Conservation (phyloP, 2,888 invertebrate genomes). For the Lycophotia porphyrea region DNA sequence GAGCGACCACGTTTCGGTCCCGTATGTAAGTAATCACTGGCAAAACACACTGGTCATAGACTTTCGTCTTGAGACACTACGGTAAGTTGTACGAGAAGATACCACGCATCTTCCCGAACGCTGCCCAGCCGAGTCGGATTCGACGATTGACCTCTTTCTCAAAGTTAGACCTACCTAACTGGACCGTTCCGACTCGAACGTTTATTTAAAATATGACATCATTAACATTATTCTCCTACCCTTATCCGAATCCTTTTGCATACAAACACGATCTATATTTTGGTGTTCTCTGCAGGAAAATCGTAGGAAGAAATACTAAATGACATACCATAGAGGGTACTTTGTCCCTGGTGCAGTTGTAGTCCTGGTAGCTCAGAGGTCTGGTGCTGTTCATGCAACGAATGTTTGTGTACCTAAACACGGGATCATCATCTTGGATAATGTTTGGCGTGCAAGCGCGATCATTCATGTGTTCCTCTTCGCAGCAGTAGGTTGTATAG, state of each 20-base stretch:
- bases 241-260: background rate
- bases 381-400: slow-evolving; percentile 72
- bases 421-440: slow-evolving; percentile 68
- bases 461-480: slow-evolving; percentile 62
- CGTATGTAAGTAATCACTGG: no score
- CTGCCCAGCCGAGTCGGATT: no score
- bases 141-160: no score
- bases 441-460: slow-evolving; percentile 63
- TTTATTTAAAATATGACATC: background rate
- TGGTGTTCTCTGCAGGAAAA: no score
- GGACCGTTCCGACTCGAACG: no score
- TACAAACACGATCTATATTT: no score
- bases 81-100: no score
- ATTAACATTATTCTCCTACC: background rate
- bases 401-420: slow-evolving; percentile 67
- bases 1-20: no score
- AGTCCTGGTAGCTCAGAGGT: slow-evolving; percentile 68
- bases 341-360: slow-evolving; percentile 66
- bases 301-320: background rate
- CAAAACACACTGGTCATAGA: no score
- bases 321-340: slow-evolving; percentile 51
- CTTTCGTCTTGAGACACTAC: no score
- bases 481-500: slow-evolving; percentile 67
- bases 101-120: no score
- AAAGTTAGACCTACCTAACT: no score